Evolutionary conservation across 2,888 invertebrate species (phyloP).

Genomic region (Drosophila mercatorum): DNA sequence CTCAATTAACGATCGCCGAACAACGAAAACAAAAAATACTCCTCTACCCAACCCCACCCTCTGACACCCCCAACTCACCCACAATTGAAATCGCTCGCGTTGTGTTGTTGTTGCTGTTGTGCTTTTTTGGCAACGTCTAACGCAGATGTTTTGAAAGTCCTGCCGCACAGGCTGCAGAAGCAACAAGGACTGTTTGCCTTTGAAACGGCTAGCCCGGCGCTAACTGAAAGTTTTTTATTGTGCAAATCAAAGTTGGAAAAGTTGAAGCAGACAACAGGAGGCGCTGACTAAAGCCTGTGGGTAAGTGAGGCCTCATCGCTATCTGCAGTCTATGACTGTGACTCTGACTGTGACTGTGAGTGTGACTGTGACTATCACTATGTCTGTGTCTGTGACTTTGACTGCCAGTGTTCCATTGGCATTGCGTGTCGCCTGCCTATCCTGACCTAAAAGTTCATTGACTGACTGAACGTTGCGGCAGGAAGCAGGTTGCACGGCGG

Average conservation of each 20-base stretch:
- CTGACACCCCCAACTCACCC: background rate
- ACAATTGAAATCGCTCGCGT: constrained; percentile 1
- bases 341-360: constrained; percentile 15
- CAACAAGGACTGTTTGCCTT: constrained; percentile 60
- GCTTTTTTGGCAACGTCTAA: constrained; percentile 14
- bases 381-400: constrained; percentile 12
- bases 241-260: constrained; percentile 51
- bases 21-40: constrained; percentile 54
- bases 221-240: constrained; percentile 65
- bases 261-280: constrained; percentile 4
- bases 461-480: constrained; percentile 58
- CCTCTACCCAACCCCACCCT: background rate
- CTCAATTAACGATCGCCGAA: constrained; percentile 72
- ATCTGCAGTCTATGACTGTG: background rate
- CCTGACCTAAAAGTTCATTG: constrained; percentile 74
- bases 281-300: constrained; percentile 22
- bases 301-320: constrained; percentile 26
- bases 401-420: constrained; percentile 14
- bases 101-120: constrained; percentile 16
- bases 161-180: constrained; percentile 35
- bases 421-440: constrained; percentile 58
- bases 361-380: constrained; percentile 7
- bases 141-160: constrained; percentile 67
- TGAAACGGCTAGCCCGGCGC: constrained; percentile 41
- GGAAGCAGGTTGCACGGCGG: constrained; percentile 30